Percentiles rank a stretch among this genome's conserved stretches.
These are phyloP conservation scores for Zeuzera pyrina DNA, from an alignment of 2,888 invertebrate genomes.

Conservation along the genomic window DNA sequence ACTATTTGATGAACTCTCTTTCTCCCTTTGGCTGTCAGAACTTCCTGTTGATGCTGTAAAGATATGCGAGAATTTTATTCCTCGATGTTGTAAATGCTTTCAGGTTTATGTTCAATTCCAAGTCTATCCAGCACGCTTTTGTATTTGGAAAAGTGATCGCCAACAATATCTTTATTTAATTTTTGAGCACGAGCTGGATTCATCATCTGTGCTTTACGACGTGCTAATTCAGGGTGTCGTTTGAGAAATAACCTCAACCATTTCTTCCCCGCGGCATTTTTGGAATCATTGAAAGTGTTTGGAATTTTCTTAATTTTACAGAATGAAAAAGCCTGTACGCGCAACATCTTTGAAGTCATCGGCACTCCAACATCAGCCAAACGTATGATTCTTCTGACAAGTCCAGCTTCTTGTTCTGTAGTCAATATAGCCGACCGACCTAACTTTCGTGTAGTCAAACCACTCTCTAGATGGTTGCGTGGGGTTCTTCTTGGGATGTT, in stretches of 20 bases:
- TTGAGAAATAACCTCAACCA: conserved; percentile 4
- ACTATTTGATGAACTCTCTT: conserved; percentile 16
- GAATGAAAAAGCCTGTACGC: not conserved
- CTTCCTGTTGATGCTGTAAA: conserved; percentile 13
- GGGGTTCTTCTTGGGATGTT: too few species aligned
- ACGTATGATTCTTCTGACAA: conserved; percentile 2
- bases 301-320: not conserved
- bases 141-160: conserved; percentile 15
- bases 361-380: conserved; percentile 3
- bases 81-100: conserved; percentile 16
- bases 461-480: too few species aligned
- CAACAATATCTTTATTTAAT: conserved; percentile 17
- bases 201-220: conserved; percentile 17
- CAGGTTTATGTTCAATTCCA: conserved; percentile 15
- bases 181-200: conserved; percentile 18
- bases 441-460: too few species aligned
- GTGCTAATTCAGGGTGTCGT: conserved; percentile 14
- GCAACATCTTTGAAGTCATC: conserved; percentile 3
- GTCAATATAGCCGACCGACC: too few species aligned
- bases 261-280: not conserved
- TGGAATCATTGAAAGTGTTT: not conserved
- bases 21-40: conserved; percentile 6
- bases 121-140: conserved; percentile 12
- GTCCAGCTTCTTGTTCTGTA: conserved; percentile 1
- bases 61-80: conserved; percentile 12